These are phyloP conservation scores for Aurelia aurita complex sp. Pacific DNA, from an alignment of 30 jellyfish, hydroid and myxozoan genomes.

Conservation along the genomic window DNA sequence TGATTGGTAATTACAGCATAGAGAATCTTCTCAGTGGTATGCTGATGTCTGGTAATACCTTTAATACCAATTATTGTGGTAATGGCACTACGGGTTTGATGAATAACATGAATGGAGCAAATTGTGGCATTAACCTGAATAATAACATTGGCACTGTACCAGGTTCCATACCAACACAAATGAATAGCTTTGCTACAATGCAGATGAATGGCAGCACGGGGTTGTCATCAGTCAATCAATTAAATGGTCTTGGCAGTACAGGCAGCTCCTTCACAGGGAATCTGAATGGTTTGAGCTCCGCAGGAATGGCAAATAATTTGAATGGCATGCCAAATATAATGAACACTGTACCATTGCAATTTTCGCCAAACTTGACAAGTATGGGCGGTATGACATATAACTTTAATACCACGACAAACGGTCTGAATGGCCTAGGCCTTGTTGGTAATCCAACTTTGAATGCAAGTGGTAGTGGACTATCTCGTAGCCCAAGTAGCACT, in stretches of 20 bases:
- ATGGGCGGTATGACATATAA: slow-evolving; percentile 69
- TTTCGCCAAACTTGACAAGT: slow-evolving; percentile 66
- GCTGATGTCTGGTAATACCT: slow-evolving; percentile 78
- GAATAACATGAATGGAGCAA: slow-evolving; percentile 24
- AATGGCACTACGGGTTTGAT: slow-evolving; percentile 63
- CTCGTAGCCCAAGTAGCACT: slow-evolving; percentile 87
- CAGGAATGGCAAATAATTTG: slow-evolving; percentile 9
- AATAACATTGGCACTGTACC: slow-evolving; percentile 58
- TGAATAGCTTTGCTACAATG: slow-evolving; percentile 47
- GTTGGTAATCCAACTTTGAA: slow-evolving; percentile 47
- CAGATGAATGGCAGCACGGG: slow-evolving; percentile 70
- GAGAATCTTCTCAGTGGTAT: slow-evolving; percentile 86
- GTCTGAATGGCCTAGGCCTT: slow-evolving; percentile 66
- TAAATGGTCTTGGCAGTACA: slow-evolving; percentile 48
- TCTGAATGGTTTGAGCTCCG: slow-evolving; percentile 26
- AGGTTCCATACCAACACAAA: slow-evolving; percentile 62
- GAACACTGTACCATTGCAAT: slow-evolving; percentile 66
- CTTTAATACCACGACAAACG: slow-evolving; percentile 40
- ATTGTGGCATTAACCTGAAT: slow-evolving; percentile 63
- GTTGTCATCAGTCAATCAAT: slow-evolving; percentile 61
- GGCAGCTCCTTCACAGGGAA: slow-evolving; percentile 43
- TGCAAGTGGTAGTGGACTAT: slow-evolving; percentile 61
- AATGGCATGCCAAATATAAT: slow-evolving; percentile 64
- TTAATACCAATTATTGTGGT: slow-evolving; percentile 63
- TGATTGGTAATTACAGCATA: slow-evolving; percentile 91